Evolutionary conservation across 2,797 vertebrate genomes (phyloP).

Genomic region (Sparus aurata): DNA sequence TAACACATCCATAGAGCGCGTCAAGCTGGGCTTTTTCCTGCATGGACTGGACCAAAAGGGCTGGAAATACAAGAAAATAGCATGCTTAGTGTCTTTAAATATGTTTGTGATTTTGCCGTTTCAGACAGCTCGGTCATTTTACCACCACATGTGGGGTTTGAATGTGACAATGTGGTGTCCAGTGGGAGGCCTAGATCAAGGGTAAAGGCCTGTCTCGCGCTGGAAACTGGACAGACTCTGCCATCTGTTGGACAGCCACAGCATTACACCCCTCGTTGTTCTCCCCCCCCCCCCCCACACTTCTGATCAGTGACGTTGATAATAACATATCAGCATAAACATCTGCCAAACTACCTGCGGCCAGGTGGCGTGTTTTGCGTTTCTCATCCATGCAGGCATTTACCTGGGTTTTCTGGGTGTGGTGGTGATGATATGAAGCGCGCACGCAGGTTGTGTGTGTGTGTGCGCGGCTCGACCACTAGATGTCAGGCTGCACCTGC

Average conservation of each 20-base stretch:
- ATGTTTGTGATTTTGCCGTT: background rate
- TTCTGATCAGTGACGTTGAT: background rate
- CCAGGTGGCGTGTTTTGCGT: background rate
- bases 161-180: conserved; percentile 43
- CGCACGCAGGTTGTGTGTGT: conserved; percentile 29
- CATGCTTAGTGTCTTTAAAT: background rate
- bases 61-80: background rate
- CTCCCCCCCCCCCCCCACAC: background rate
- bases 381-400: conserved; percentile 4
- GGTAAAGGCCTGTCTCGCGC: conserved; percentile 40
- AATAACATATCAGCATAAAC: too few relatives aligned
- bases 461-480: conserved; percentile 54
- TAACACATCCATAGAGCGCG: too few relatives aligned
- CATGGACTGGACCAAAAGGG: background rate
- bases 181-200: conserved; percentile 60
- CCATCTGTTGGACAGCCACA: conserved; percentile 72
- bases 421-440: conserved; percentile 4
- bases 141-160: conserved; percentile 12
- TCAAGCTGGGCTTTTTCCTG: background rate
- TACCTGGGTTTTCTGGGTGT: conserved; percentile 28
- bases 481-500: conserved; percentile 71
- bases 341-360: too few relatives aligned
- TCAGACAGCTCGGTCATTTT: conserved; percentile 10
- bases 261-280: conserved; percentile 47
- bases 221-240: conserved; percentile 59